Conservation (phyloP, 2,113 vertebrate genomes). For the Cichladusa arquata region DNA sequence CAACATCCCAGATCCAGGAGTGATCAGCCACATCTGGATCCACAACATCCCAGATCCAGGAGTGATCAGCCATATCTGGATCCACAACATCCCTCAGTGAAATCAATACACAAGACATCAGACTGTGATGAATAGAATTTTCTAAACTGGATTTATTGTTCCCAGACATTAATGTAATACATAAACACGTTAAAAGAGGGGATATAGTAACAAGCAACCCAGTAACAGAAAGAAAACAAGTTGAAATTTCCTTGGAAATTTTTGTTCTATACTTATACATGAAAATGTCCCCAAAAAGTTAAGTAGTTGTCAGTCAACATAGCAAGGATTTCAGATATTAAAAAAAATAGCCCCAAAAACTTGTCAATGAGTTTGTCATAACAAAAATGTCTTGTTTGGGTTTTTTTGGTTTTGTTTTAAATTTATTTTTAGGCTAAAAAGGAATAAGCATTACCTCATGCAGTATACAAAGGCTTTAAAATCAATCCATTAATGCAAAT, state of each 20-base stretch:
- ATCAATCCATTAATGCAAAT: conserved; percentile 26
- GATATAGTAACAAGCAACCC: conserved; percentile 33
- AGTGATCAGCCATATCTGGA: not conserved
- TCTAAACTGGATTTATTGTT: conserved; percentile 59
- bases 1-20: too few relatives aligned
- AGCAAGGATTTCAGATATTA: not conserved
- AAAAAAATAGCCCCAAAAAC: not conserved
- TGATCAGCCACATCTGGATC: not conserved
- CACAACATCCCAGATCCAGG: not conserved
- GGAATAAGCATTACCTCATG: conserved; percentile 35
- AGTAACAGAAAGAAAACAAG: conserved; percentile 38
- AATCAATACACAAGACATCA: not conserved
- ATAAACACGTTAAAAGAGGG: conserved; percentile 18
- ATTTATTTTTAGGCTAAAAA: conserved; percentile 13
- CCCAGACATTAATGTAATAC: conserved; percentile 39
- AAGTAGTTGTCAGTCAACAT: conserved; percentile 5
- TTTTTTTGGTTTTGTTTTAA: not conserved
- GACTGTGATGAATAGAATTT: not conserved
- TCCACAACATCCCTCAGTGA: not conserved
- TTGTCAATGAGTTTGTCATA: not conserved
- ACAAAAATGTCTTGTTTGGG: not conserved
- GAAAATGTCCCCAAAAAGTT: conserved; percentile 17
- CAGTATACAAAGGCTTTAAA: conserved; percentile 36
- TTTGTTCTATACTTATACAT: not conserved
- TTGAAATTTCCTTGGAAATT: not conserved